A percentile compares a stretch with the other conserved stretches of the same genome.
These are phyloP conservation scores for Amphiprion ocellaris DNA, from an alignment of 2,113 vertebrate species.

Conservation along the genomic window DNA sequence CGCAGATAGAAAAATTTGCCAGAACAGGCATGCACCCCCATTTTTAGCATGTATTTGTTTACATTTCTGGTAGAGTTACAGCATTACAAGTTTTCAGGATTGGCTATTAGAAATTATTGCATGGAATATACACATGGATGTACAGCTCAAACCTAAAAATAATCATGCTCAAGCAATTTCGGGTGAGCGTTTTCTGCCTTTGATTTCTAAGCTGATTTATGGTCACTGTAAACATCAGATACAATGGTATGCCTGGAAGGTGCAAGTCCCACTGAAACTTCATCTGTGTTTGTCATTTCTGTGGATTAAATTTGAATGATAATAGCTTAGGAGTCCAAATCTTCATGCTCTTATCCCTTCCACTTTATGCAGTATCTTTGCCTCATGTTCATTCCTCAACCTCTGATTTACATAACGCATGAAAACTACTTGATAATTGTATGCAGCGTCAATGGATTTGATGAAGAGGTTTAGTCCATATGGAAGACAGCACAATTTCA, in stretches of 20 bases:
- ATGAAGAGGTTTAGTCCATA: neutral
- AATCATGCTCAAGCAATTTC: neutral
- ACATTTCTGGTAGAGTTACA: no score
- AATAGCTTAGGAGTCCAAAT: neutral
- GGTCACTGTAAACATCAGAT: neutral
- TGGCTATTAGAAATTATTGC: no score
- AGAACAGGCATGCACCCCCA: no score
- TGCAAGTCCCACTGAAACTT: constrained; percentile 16
- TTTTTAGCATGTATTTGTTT: no score
- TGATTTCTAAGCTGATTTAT: neutral
- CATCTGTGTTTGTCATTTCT: constrained; percentile 2
- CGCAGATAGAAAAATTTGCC: no score
- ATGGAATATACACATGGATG: neutral
- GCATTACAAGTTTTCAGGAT: no score
- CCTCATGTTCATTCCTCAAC: neutral
- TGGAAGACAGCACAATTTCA: neutral
- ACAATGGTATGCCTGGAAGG: constrained; percentile 5
- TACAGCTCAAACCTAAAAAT: constrained; percentile 1
- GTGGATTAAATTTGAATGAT: constrained; percentile 10
- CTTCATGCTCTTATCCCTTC: neutral
- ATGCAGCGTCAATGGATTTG: neutral
- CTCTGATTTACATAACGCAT: neutral
- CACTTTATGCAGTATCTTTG: neutral
- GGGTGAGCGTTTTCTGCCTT: neutral
- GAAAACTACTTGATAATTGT: neutral